Evolutionary conservation across 92 coral and sea anemone genomes (phyloP).

Genomic region (Muricea muricata): DNA sequence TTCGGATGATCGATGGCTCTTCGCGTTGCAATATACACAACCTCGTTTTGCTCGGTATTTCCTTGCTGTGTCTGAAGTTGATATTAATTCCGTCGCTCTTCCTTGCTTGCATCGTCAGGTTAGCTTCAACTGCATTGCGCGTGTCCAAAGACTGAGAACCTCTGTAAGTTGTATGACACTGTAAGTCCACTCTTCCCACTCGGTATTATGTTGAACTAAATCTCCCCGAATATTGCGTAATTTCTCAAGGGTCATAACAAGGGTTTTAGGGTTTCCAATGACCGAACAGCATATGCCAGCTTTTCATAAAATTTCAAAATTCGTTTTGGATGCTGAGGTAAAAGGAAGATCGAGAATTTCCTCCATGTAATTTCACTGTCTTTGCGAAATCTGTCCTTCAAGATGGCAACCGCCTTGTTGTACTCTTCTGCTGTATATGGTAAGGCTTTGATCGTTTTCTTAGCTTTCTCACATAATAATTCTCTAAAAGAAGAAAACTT

Average conservation of each 20-base stretch:
- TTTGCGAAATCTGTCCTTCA: conserved; percentile 53
- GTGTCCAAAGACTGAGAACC: not conserved
- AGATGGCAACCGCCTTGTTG: conserved; percentile 39
- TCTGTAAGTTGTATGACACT: too few relatives aligned
- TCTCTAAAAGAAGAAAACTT: conserved; percentile 44
- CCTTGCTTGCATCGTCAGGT: not conserved
- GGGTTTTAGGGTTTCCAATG: not conserved
- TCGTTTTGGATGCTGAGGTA: conserved; percentile 17
- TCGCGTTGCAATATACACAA: not conserved
- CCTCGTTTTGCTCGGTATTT: not conserved
- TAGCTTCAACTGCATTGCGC: not conserved
- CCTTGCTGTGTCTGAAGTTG: not conserved
- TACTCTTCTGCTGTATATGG: conserved; percentile 53
- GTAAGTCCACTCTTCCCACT: not conserved
- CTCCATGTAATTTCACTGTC: conserved; percentile 45
- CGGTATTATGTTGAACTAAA: not conserved
- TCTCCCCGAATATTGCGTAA: not conserved
- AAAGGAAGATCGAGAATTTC: conserved; percentile 50
- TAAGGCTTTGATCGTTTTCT: conserved; percentile 40
- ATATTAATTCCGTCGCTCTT: not conserved
- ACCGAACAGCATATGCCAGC: not conserved
- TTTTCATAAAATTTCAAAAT: conserved; percentile 24
- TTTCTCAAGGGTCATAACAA: not conserved
- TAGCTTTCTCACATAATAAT: conserved; percentile 21
- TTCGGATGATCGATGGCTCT: not conserved